Evolutionary conservation across 1,140 invertebrate species (phyloP), one percentile per base, ranked within the genome.

Genomic region (Drosophila paulistorum): DNA sequence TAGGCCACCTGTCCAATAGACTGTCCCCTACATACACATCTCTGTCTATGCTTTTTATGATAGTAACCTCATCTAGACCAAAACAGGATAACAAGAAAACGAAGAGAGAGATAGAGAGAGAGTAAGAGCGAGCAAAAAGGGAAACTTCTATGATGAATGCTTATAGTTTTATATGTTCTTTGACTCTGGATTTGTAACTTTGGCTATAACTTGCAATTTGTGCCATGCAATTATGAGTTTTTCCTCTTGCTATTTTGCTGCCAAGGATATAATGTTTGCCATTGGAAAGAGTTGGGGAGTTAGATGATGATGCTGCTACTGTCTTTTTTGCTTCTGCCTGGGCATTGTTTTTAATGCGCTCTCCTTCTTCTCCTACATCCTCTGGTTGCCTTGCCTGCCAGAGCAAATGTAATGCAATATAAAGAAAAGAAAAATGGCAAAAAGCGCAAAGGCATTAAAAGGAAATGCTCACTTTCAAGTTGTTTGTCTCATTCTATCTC

Each of bases 401-500:
- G 69, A 77, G 77, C 77, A 89, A 87, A 89, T 80, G 84, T 87
- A 87, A 87, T 90, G 84, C 76, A 89, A 87, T 87, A 89, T 87
- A 87, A 82, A 70, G 55, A 81, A 71, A 57, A 65, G 57, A 23
- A 60, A 69, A 80, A 70, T 68, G 59, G 80, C 81, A 85, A 79
- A 87, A 85, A 58, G 68, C 71, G 68, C 68, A 69, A 73, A 75
- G 76, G 77, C 80, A 87, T 89, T 87, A 87, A 86, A 77, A 89
- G 84, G 84, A 87, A 87, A 89, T 87, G 84, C 84, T 87, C 84
- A 87, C 84, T 87, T 87, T 80, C 81, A 78, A 64, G 71, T 64
- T 76, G 60, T 76, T 74, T 73, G 80, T 74, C 71, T 78, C 63
- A 74, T 55, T 17, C 9, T 26, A 39, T 67, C 13, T 5, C 17